Conservation (phyloP, 2,888 invertebrate genomes). For the Scrobipalpa costella region DNA sequence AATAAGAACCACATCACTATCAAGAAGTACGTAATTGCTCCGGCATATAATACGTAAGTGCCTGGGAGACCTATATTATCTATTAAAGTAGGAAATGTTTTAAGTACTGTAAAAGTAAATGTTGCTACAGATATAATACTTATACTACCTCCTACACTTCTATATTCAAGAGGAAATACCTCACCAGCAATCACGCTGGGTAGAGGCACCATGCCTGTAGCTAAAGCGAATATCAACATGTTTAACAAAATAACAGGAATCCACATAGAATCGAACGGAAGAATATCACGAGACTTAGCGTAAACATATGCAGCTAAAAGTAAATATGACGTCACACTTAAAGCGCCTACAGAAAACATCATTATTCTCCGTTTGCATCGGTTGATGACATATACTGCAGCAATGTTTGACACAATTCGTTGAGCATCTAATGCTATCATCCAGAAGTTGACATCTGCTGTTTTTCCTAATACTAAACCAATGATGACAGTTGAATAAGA, state of each 20-base stretch:
- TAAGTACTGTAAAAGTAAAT: constrained; percentile 82
- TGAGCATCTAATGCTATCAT: constrained; percentile 83
- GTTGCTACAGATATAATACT: constrained; percentile 79
- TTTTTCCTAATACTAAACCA: constrained; percentile 75
- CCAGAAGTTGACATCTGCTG: constrained; percentile 82
- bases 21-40: constrained; percentile 73
- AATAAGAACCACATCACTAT: constrained; percentile 77
- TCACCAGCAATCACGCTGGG: constrained; percentile 87
- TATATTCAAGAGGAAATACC: constrained; percentile 81
- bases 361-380: constrained; percentile 81
- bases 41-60: constrained; percentile 81
- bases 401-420: constrained; percentile 79
- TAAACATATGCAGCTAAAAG: constrained; percentile 71
- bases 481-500: constrained; percentile 84
- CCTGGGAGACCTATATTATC: constrained; percentile 73
- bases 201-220: constrained; percentile 82
- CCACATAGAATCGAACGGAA: constrained; percentile 60
- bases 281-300: constrained; percentile 42
- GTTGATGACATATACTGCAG: constrained; percentile 82
- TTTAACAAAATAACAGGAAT: constrained; percentile 73
- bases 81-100: constrained; percentile 80
- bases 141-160: constrained; percentile 83
- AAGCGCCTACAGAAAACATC: constrained; percentile 79
- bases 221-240: constrained; percentile 77
- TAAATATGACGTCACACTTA: constrained; percentile 79